phyloP scores from a whole-genome alignment of 2,797 vertebrate genomes.

The Pachyuromys duprasi region DNA sequence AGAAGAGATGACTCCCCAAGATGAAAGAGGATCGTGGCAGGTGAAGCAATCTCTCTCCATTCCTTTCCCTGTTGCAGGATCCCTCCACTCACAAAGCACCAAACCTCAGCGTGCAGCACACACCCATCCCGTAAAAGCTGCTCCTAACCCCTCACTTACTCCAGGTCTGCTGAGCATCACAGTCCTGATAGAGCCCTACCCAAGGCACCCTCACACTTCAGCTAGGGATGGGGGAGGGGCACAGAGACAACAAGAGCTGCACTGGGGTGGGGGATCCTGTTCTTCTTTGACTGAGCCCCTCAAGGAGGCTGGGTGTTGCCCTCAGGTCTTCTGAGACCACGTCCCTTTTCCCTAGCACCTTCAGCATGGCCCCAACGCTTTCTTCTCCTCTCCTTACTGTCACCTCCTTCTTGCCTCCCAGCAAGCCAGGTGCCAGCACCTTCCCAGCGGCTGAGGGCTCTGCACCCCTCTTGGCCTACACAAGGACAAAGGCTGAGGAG shows the following conservation, averaged over 20 bases:
- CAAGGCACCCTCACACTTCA: background rate
- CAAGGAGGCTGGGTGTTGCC: background rate
- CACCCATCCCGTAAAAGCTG: background rate
- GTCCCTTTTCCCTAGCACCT: background rate
- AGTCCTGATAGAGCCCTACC: background rate
- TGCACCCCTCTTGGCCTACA: background rate
- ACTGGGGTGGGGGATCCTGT: background rate
- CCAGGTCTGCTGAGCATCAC: background rate
- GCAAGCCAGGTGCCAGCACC: background rate
- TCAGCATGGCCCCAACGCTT: background rate
- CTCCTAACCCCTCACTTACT: background rate
- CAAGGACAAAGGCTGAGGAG: constrained; percentile 66
- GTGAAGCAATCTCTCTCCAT: background rate
- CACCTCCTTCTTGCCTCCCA: background rate
- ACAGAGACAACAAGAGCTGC: background rate
- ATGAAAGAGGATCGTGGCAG: background rate
- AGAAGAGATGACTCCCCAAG: background rate
- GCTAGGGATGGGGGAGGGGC: background rate
- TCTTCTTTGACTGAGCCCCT: background rate
- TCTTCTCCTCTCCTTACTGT: background rate
- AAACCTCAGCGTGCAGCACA: background rate
- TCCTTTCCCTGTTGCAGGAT: background rate
- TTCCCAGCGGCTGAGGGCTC: constrained; percentile 2
- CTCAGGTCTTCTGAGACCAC: background rate
- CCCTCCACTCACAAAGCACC: background rate